Base-by-base conservation (phyloP, 2,797 vertebrate species). In the Novumbra hubbsi region DNA sequence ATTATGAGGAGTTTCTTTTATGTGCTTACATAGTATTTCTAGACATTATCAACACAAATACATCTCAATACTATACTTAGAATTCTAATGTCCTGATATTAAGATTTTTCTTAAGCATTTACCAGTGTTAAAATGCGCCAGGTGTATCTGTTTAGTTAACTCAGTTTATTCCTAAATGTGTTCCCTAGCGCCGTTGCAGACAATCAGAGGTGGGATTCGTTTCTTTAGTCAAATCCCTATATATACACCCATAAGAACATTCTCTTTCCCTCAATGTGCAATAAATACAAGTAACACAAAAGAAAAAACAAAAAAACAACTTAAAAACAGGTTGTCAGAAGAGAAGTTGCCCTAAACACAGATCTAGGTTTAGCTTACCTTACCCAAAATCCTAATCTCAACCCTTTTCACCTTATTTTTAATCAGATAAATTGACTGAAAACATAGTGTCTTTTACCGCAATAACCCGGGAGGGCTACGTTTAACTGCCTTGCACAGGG, bases 181-280 rank as follows among this genome's bases (percentile, higher is more conserved):
- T 52, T 52, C 50, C 19, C 32, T n/a, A 8, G 50, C 19, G 50
- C 50, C 55, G 76, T 71, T 73, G 79, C 74, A 80, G 81, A 80
- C 12, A 0, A 27, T 76, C 9, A 30, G 55, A 32, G 64, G 28
- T 17, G 27, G 21, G 75, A 9, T 17, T 52, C 76, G 28, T 21
- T 38, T 34, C 38, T 45, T 0, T 28, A 17, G 72, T 71, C 30
- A 11, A 24, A 4, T 72, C 57, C 17, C 38, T 34, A 41, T 27
- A 38, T 64, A 48, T 49, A 21, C 3, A 64, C n/a, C 12, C 2
- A 63, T 21, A 2, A 15, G 2, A 78, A 76, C 76, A 71, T 32
- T 32, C 4, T 72, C n/a, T 68, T 45, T n/a, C 70, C 60, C n/a
- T 60, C 41, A 63, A 52, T 49, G 74, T 83, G 34, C 24, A 76